phyloP scores from a whole-genome alignment of 2,797 vertebrate genomes.

The Pantherophis alleghaniensis region DNA sequence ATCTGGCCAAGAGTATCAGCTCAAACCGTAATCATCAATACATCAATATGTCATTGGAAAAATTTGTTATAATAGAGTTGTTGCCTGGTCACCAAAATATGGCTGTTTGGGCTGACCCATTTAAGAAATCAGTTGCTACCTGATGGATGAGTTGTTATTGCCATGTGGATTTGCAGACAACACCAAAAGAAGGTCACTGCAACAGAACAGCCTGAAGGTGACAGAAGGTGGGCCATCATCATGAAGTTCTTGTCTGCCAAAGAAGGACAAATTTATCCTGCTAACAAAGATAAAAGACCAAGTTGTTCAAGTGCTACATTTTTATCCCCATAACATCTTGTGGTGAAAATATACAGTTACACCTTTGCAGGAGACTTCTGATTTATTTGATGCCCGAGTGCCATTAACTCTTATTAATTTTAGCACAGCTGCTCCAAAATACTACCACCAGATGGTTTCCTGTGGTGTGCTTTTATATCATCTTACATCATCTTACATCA shows the following conservation, averaged over 20 bases:
- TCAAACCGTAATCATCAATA: conserved; percentile 10
- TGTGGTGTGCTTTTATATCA: not conserved
- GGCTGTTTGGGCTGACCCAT: conserved; percentile 13
- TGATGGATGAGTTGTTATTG: conserved; percentile 39
- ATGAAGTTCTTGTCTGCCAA: not conserved
- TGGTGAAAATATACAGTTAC: not conserved
- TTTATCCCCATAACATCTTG: not conserved
- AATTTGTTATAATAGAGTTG: conserved; percentile 21
- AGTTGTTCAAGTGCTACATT: not conserved
- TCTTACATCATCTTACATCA: not conserved
- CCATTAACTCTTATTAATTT: not conserved
- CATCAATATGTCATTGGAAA: conserved; percentile 12
- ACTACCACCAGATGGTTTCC: not conserved
- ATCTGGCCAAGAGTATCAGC: not conserved
- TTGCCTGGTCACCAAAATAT: not conserved
- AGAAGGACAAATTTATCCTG: not conserved
- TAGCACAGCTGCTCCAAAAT: not conserved
- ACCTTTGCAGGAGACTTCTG: not conserved
- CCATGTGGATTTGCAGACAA: conserved; percentile 15
- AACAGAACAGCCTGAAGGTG: conserved; percentile 7
- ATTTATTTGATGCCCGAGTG: not conserved
- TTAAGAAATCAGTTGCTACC: conserved; percentile 1
- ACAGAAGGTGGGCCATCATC: not conserved
- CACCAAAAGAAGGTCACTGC: not conserved
- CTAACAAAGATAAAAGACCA: conserved; percentile 2